Percentiles rank a stretch among this genome's conserved stretches.
Evolutionary conservation across 1,140 invertebrate species (phyloP).

Genomic region (Drosophila punjabiensis): DNA sequence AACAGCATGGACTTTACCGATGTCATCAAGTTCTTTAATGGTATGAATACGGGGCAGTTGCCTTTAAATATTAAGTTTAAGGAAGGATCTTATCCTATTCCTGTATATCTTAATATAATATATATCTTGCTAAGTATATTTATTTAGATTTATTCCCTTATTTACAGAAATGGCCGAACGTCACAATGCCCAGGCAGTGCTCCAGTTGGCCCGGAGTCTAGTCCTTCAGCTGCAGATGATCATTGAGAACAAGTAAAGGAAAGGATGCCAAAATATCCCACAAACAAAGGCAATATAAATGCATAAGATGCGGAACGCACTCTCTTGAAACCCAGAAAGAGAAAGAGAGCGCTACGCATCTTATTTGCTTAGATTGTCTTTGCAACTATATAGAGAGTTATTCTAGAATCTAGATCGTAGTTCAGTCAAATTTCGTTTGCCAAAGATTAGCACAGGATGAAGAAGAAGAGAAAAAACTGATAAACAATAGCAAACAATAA

Average conservation of each 20-base stretch:
- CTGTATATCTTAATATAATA: too few relatives aligned
- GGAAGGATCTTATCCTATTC: too few relatives aligned
- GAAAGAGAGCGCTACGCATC: neutral
- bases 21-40: slow-evolving; percentile 96
- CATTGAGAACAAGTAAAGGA: slow-evolving; percentile 93
- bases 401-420: slow-evolving; percentile 21
- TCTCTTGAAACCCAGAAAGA: neutral
- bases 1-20: slow-evolving; percentile 99
- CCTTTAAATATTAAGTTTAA: neutral
- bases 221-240: slow-evolving; percentile 95
- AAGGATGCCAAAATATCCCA: neutral
- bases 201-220: slow-evolving; percentile 93
- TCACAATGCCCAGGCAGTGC: slow-evolving; percentile 93
- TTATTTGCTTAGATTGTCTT: neutral
- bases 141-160: neutral
- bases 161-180: slow-evolving; percentile 96
- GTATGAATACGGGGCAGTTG: neutral
- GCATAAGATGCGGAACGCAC: neutral
- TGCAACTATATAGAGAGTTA: slow-evolving; percentile 8
- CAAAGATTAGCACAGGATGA: slow-evolving; percentile 15
- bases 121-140: neutral
- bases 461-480: neutral
- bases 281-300: neutral
- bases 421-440: slow-evolving; percentile 46
- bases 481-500: slow-evolving; percentile 44